Percentiles rank a stretch among this genome's conserved stretches.
phyloP scores from a whole-genome alignment of 1,140 invertebrate genomes.

The Zaprionus vittiger region DNA sequence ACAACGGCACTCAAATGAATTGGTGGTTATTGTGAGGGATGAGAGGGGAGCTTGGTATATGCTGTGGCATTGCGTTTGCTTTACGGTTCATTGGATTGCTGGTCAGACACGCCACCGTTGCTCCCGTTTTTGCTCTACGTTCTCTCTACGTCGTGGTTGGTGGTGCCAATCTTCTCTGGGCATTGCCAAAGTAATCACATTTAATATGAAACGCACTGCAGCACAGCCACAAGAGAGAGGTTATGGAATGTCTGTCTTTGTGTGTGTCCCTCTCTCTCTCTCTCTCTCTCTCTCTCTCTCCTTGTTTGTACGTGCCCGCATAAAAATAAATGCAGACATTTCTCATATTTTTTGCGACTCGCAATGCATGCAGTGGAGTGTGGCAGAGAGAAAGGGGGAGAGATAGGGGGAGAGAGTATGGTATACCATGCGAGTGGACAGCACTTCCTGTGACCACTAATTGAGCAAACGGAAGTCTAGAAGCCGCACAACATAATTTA shows the following conservation, averaged over 20 bases:
- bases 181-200: conserved; percentile 80
- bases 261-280: not conserved
- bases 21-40: conserved; percentile 68
- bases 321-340: conserved; percentile 53
- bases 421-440: conserved; percentile 15
- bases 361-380: not conserved
- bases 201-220: conserved; percentile 82
- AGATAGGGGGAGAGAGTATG: not conserved
- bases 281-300: not conserved
- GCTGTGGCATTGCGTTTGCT: conserved; percentile 67
- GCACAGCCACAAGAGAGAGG: conserved; percentile 53
- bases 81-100: conserved; percentile 77
- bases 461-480: conserved; percentile 80
- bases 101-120: not conserved
- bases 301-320: conserved; percentile 27
- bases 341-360: conserved; percentile 36
- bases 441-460: conserved; percentile 73
- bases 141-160: not conserved
- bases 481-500: conserved; percentile 80
- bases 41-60: conserved; percentile 1
- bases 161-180: conserved; percentile 74
- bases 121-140: too few relatives aligned
- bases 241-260: conserved; percentile 31
- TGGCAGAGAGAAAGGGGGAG: too few relatives aligned
- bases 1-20: conserved; percentile 81